A percentile compares a stretch with the other conserved stretches of the same genome.
Evolutionary conservation across 2,888 invertebrate species (phyloP).

Genomic region (Ephialtes manifestator): DNA sequence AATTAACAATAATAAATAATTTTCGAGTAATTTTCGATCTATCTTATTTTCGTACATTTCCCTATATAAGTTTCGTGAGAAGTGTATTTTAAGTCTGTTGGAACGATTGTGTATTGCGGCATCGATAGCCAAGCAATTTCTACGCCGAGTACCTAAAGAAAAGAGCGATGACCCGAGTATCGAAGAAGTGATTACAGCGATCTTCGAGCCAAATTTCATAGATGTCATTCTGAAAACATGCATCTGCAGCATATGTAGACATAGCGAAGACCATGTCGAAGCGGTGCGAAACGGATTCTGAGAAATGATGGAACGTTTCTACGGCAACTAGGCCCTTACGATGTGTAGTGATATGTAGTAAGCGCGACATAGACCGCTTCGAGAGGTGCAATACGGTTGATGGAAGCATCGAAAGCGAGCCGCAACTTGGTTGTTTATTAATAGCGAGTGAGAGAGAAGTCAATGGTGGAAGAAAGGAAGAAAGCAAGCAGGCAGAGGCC

Average conservation of each 20-base stretch:
- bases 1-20: not conserved
- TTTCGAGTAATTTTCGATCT: not conserved
- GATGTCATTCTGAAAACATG: not conserved
- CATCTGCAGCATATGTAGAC: not conserved
- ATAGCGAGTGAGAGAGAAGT: conserved; percentile 79
- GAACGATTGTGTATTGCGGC: not conserved
- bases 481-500: conserved; percentile 56
- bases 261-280: not conserved
- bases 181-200: not conserved
- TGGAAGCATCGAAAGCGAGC: conserved; percentile 40
- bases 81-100: not conserved
- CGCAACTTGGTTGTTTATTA: conserved; percentile 82
- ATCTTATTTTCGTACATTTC: not conserved
- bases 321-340: conserved; percentile 73
- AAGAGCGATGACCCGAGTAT: not conserved
- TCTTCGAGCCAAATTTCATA: conserved; percentile 14
- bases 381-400: conserved; percentile 52
- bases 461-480: conserved; percentile 71
- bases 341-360: conserved; percentile 74
- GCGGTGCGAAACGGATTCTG: not conserved
- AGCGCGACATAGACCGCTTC: conserved; percentile 67
- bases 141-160: not conserved
- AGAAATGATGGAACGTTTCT: not conserved
- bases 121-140: not conserved
- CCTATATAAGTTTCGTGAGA: not conserved